Evolutionary conservation across 2,797 vertebrate species (phyloP), one percentile per base, ranked within the genome.

Genomic region (Gallinago stenura): DNA sequence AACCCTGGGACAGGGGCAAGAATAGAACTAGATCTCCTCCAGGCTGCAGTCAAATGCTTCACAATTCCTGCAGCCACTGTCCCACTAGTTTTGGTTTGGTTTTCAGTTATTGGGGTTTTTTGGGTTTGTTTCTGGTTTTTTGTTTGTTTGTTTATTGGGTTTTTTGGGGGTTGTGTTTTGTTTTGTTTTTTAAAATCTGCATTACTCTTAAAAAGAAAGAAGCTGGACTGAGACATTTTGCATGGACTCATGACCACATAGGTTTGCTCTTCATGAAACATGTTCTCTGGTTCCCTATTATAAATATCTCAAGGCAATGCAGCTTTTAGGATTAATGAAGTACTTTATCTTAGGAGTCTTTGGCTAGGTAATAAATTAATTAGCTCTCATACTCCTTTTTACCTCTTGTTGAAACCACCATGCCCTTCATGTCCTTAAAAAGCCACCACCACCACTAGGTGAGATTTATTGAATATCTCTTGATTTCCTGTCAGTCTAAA

Each of bases 241-340:
- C 43, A 57, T 33, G 35, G 56, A 33, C 16, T 66, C 20, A 19
- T 53, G 61, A 51, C 11, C n/a, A 51, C 5, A 15, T 68, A 87
- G 11, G 10, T 68, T 89, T 78, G 35, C 33, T 75, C 46, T 81
- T 75, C 28, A 26, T 3, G 2, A 60, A 73, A 48, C 5, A 12
- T 37, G 8, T 64, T 87, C 41, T 81, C 57, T 65, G 4, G 10
- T 22, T 43, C 12, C 15, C 21, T 69, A 2, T 45, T 57, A 50
- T 25, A 87, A 92, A 62, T 65, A 77, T 24, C 68, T 89, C 78
- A 78, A 83, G 70, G 51, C 12, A 73, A 75, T 18, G 15, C 16
- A 85, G 16, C 26, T 93, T 91, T 71, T 85, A 77, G 46, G 10
- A 87, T 37, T 60, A 82, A 73, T 66, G 31, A 83, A 57, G 15